phyloP scores from a whole-genome alignment of 2,113 vertebrate genomes.

The Brienomyrus longianalis region DNA sequence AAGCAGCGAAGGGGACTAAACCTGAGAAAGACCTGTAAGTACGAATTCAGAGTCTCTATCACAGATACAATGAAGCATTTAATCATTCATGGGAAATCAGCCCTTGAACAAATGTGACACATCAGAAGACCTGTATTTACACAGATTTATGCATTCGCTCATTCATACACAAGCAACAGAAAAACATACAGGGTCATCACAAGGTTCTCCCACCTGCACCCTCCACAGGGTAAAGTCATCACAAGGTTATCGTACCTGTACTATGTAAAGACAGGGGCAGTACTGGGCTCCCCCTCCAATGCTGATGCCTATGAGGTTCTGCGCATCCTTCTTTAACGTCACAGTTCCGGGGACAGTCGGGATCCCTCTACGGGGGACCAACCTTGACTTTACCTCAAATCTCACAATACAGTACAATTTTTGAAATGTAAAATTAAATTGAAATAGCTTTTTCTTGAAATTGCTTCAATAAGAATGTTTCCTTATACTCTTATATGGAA shows the following conservation, averaged over 20 bases:
- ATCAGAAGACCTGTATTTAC: neutral
- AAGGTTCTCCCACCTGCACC: no score
- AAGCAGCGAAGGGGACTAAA: neutral
- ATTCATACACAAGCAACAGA: neutral
- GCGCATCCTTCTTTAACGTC: slow-evolving; percentile 83
- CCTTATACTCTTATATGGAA: neutral
- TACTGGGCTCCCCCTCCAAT: slow-evolving; percentile 95
- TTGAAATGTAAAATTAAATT: neutral
- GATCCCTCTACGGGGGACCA: slow-evolving; percentile 70
- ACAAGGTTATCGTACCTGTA: slow-evolving; percentile 67
- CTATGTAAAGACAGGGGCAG: slow-evolving; percentile 98
- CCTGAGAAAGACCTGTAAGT: neutral
- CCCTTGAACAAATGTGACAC: neutral
- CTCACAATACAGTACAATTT: neutral
- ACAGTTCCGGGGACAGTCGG: slow-evolving; percentile 93
- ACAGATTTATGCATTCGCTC: neutral
- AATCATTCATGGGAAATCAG: neutral
- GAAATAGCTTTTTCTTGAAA: neutral
- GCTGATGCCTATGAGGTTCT: slow-evolving; percentile 95
- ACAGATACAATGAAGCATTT: neutral
- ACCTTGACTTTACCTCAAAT: slow-evolving; percentile 11
- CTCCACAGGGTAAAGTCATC: no score
- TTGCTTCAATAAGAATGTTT: neutral
- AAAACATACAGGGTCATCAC: neutral
- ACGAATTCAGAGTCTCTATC: neutral